These are phyloP conservation scores for Calosoma granatense DNA, from an alignment of 1,140 invertebrate genomes.

Conservation along the genomic window DNA sequence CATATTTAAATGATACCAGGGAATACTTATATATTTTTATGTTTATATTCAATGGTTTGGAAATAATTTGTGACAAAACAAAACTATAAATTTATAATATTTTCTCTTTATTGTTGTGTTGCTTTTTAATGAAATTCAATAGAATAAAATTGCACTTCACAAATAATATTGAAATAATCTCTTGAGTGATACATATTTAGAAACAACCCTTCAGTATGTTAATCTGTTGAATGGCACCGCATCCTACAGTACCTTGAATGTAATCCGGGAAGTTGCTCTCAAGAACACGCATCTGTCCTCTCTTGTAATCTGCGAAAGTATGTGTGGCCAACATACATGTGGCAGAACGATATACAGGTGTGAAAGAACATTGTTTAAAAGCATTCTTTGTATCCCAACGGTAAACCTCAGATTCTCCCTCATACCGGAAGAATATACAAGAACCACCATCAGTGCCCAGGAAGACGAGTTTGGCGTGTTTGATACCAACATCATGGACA, in stretches of 20 bases:
- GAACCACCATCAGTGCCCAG: conserved; percentile 48
- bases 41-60: too few relatives aligned
- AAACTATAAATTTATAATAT: too few relatives aligned
- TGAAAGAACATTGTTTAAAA: conserved; percentile 43
- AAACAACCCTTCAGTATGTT: background rate
- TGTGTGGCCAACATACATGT: conserved; percentile 48
- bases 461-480: conserved; percentile 43
- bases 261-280: conserved; percentile 56
- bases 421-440: conserved; percentile 46
- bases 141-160: too few relatives aligned
- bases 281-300: conserved; percentile 45
- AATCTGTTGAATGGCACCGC: conserved; percentile 32
- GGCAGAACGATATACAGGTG: conserved; percentile 44
- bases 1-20: too few relatives aligned
- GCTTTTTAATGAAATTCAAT: too few relatives aligned
- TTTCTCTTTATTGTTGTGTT: too few relatives aligned
- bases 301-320: conserved; percentile 44
- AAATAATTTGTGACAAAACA: too few relatives aligned
- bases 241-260: conserved; percentile 44
- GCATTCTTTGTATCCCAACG: conserved; percentile 47
- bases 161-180: too few relatives aligned
- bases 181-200: too few relatives aligned
- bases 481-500: conserved; percentile 43
- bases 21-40: too few relatives aligned
- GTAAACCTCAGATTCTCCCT: conserved; percentile 48